A percentile compares a stretch with the other conserved stretches of the same genome.
These are phyloP conservation scores for Nyctereutes procyonoides DNA, from an alignment of 2,113 vertebrate species.

Conservation along the genomic window DNA sequence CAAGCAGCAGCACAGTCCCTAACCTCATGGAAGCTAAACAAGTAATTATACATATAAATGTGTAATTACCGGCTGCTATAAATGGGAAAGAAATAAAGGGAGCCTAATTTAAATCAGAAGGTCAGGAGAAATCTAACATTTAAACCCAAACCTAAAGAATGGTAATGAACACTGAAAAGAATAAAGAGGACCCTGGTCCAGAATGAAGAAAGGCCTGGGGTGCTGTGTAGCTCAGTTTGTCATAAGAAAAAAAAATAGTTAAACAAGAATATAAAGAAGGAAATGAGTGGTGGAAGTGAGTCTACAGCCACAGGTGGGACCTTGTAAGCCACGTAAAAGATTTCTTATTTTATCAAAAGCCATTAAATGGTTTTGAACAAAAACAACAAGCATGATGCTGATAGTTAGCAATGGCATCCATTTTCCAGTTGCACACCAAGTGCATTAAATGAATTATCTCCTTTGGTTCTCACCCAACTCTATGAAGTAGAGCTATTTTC, in stretches of 20 bases:
- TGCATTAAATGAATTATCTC: neutral
- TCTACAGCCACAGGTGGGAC: neutral
- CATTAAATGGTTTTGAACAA: neutral
- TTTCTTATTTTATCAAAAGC: neutral
- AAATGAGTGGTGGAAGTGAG: neutral
- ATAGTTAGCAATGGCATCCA: neutral
- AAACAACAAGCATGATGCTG: neutral
- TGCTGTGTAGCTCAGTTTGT: neutral
- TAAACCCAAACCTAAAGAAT: neutral
- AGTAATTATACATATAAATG: neutral
- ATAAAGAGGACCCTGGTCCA: neutral
- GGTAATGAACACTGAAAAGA: neutral
- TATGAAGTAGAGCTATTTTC: neutral
- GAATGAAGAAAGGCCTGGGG: neutral
- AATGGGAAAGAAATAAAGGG: neutral
- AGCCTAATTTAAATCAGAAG: neutral
- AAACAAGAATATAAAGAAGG: neutral
- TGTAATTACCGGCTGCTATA: neutral
- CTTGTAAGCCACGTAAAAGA: neutral
- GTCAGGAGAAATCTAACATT: neutral
- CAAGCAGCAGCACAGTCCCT: neutral
- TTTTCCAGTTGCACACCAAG: neutral
- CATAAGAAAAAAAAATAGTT: neutral
- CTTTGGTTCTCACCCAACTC: neutral
- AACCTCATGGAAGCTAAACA: neutral